Conservation (phyloP, 1,140 invertebrate species). For the Yoshiicerus persimilis region DNA sequence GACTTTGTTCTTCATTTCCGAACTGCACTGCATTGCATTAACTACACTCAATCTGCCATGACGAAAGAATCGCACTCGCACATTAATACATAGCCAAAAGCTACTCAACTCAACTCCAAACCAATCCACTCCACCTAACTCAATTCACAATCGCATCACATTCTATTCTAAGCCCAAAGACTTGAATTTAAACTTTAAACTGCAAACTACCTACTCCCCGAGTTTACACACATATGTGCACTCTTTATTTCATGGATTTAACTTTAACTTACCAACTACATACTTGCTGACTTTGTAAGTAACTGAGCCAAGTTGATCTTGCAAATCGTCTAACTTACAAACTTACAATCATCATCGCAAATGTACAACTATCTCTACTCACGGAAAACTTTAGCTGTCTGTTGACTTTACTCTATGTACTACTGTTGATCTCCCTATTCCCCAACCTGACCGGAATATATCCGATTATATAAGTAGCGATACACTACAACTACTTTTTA, state of each 20-base stretch:
- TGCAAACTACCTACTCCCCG: background rate
- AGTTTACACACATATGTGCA: background rate
- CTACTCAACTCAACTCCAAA: background rate
- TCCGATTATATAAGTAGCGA: background rate
- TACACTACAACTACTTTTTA: background rate
- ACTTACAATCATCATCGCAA: no score
- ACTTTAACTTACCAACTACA: background rate
- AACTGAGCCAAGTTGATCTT: background rate
- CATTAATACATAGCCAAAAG: constrained; percentile 8
- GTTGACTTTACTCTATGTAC: no score
- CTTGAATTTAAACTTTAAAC: background rate
- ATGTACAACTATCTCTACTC: no score
- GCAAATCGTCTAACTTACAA: no score
- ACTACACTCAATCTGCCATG: constrained; percentile 36
- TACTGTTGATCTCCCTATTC: background rate
- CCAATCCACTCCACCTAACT: background rate
- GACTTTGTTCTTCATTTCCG: constrained; percentile 7
- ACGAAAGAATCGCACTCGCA: constrained; percentile 23
- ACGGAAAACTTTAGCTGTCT: no score
- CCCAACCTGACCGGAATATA: background rate
- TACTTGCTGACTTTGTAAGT: background rate
- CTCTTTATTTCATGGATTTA: background rate
- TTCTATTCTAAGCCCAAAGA: background rate
- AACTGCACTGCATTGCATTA: constrained; percentile 23
- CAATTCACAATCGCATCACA: background rate